Evolutionary conservation across 2,888 invertebrate genomes (phyloP).

Genomic region (Apotomis betuletana): DNA sequence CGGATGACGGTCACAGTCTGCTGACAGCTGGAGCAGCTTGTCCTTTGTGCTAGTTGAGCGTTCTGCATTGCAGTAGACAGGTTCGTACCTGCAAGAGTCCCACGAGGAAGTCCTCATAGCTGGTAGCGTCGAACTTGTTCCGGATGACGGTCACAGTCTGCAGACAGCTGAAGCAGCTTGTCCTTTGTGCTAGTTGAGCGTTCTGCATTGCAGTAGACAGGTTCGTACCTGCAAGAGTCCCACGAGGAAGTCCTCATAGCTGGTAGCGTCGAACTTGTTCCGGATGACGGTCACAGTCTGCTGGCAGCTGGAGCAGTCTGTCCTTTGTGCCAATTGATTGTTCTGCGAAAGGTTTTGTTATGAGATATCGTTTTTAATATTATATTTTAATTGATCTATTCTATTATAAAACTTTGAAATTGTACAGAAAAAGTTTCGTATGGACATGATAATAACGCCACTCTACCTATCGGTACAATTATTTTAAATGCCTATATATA

Average conservation of each 20-base stretch:
- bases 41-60: constrained; percentile 55
- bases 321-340: constrained; percentile 55
- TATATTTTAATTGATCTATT: too few relatives aligned
- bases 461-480: too few relatives aligned
- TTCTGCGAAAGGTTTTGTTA: constrained; percentile 50
- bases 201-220: constrained; percentile 50
- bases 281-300: constrained; percentile 79
- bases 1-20: constrained; percentile 79
- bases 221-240: constrained; percentile 77
- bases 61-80: too few relatives aligned
- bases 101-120: constrained; percentile 83
- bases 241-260: constrained; percentile 83
- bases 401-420: too few relatives aligned
- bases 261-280: constrained; percentile 79
- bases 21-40: constrained; percentile 76
- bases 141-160: constrained; percentile 79
- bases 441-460: too few relatives aligned
- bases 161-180: constrained; percentile 76
- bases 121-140: constrained; percentile 79
- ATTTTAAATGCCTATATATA: too few relatives aligned
- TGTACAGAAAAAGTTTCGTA: too few relatives aligned
- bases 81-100: constrained; percentile 78
- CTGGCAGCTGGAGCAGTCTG: constrained; percentile 76
- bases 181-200: constrained; percentile 55
- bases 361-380: too few relatives aligned